Conservation (phyloP, 2,113 vertebrate species). For the Antennarius striatus region DNA sequence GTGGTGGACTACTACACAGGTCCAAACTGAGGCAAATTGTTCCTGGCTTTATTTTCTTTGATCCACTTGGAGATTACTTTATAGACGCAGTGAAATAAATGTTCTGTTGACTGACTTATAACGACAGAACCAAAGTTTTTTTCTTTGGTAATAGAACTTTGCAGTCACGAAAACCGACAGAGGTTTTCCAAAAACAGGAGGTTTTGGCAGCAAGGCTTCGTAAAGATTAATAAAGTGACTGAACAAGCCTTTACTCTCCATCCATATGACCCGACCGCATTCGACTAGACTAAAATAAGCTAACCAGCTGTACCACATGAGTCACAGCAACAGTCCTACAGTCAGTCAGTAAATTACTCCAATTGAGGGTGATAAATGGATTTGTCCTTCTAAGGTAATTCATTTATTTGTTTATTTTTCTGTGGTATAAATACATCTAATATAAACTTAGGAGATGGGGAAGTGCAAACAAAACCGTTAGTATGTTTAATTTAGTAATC, state of each 20-base stretch:
- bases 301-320: conserved; percentile 4
- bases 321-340: background rate
- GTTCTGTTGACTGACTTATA: background rate
- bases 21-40: conserved; percentile 20
- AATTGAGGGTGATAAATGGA: too few relatives aligned
- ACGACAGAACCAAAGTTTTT: too few relatives aligned
- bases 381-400: too few relatives aligned
- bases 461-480: too few relatives aligned
- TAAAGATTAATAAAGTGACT: background rate
- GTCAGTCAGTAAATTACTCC: background rate
- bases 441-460: too few relatives aligned
- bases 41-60: conserved; percentile 10
- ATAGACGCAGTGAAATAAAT: background rate
- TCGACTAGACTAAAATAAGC: conserved; percentile 15
- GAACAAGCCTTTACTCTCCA: conserved; percentile 14
- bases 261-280: conserved; percentile 8
- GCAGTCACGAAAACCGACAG: background rate
- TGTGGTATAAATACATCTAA: too few relatives aligned
- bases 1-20: conserved; percentile 30
- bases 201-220: conserved; percentile 3
- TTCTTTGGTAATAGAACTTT: background rate
- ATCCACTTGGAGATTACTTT: background rate
- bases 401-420: too few relatives aligned
- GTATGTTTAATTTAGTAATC: too few relatives aligned
- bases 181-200: conserved; percentile 3